Base-by-base conservation (phyloP, 2,113 vertebrate genomes). In the Dermatemys mawii region DNA sequence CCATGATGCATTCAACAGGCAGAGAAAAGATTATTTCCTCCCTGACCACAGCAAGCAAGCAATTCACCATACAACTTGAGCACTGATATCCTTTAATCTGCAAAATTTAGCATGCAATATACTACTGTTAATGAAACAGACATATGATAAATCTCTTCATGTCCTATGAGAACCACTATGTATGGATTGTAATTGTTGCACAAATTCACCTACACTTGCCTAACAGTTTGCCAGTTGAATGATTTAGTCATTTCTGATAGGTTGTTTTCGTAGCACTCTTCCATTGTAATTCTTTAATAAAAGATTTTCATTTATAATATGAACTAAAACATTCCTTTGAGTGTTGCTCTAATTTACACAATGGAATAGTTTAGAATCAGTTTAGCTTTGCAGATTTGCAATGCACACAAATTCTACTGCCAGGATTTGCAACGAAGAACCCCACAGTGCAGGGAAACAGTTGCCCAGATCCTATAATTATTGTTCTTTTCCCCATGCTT, bases 141-240 rank as follows among this genome's bases (percentile, higher is more conserved):
- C 4, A 3, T 1, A 16, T 0, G 2, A 8, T 29, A 84, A 70
- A 81, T 1, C 32, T 6, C 63, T 19, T 6, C 1, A 0, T 13
- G 13, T 0, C 8, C 63, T 67, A 0, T 4, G 6, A 0, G 29
- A 29, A 21, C 46, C 8, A 5, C 29, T 48, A 48, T 21, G 35
- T n/a, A 67, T n/a, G 32, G 60, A 67, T 5, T 19, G 29, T 13
- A 49, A 2, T 0, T n/a, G 35, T 48, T 86, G 70, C 48, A 44
- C 57, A 46, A 11, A 14, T 29, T 57, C 67, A 53, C 55, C 38
- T 16, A 16, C 41, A 44, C 22, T 75, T 70, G 63, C n/a, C 63
- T 38, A 70, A 50, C 29, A 13, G 14, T 51, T 60, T 46, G 76
- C 81, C 1, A 1, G 3, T 0, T 17, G 80, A 26, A 22, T 44